A percentile compares a stretch with the other conserved stretches of the same genome.
These are phyloP conservation scores for Eurytoma adleriae DNA, from an alignment of 2,888 invertebrate genomes.

Conservation along the genomic window DNA sequence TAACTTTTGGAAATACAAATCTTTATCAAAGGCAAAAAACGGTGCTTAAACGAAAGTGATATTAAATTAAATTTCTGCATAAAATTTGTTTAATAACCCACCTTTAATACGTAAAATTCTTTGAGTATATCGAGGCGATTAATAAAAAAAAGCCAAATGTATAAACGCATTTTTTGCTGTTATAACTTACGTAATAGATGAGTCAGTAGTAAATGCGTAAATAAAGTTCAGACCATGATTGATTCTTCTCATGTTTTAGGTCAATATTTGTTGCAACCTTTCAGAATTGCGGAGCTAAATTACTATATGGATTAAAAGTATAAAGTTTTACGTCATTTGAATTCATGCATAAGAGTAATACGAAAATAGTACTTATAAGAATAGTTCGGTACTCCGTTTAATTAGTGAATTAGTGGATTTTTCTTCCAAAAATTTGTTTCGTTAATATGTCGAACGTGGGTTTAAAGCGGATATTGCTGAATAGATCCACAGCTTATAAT, in stretches of 20 bases:
- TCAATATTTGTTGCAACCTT: not conserved
- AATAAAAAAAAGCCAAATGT: conserved; percentile 12
- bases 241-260: not conserved
- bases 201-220: conserved; percentile 1
- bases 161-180: not conserved
- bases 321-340: not conserved
- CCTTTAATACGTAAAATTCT: not conserved
- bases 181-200: not conserved
- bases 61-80: not conserved
- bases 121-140: not conserved
- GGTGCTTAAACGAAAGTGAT: not conserved
- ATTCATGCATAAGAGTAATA: too few relatives aligned
- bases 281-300: conserved; percentile 8
- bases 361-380: too few relatives aligned
- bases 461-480: too few relatives aligned
- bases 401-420: too few relatives aligned
- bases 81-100: not conserved
- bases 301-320: conserved; percentile 20
- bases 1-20: not conserved
- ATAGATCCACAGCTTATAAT: too few relatives aligned
- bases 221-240: not conserved
- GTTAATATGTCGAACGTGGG: too few relatives aligned
- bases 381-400: too few relatives aligned
- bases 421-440: too few relatives aligned
- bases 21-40: not conserved